Conservation (phyloP, 2,888 invertebrate species). For the Fissipunctia ypsillon region DNA sequence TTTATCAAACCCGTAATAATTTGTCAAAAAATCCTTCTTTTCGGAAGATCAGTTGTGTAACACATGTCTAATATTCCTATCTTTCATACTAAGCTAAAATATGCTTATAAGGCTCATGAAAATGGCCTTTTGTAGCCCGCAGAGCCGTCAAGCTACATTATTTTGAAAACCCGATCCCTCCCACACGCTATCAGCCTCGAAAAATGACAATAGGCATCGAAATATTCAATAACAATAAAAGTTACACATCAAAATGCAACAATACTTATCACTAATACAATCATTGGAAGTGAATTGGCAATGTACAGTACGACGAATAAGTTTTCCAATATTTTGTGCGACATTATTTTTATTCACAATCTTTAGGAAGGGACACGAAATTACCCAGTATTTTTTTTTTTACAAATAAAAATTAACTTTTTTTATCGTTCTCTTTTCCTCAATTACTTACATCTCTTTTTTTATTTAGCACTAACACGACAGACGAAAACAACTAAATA, state of each 20-base stretch:
- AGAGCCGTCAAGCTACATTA: conserved; percentile 13
- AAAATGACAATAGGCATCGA: conserved; percentile 67
- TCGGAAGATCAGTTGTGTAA: conserved; percentile 20
- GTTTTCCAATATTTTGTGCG: conserved; percentile 63
- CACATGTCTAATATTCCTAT: conserved; percentile 28
- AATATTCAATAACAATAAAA: conserved; percentile 71
- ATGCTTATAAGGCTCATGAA: conserved; percentile 14
- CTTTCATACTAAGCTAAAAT: conserved; percentile 23
- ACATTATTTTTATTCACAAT: conserved; percentile 59
- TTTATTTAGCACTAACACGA: conserved; percentile 58
- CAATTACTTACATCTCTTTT: conserved; percentile 25
- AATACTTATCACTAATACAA: conserved; percentile 70
- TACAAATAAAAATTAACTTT: conserved; percentile 19
- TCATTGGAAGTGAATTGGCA: conserved; percentile 70
- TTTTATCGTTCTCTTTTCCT: conserved; percentile 14
- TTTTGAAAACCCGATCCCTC: conserved; percentile 26
- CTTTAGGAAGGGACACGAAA: conserved; percentile 14
- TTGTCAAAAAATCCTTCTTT: conserved; percentile 54
- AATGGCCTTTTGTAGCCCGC: neutral
- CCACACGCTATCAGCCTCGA: conserved; percentile 58
- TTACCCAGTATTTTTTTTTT: conserved; percentile 17
- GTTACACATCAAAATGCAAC: conserved; percentile 73
- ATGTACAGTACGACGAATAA: conserved; percentile 62
- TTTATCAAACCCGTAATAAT: conserved; percentile 66
- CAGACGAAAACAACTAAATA: conserved; percentile 54